A percentile compares a stretch with the other conserved stretches of the same genome.
Conservation (phyloP, 2,888 invertebrate species). For the Meandrusa payeni region DNA sequence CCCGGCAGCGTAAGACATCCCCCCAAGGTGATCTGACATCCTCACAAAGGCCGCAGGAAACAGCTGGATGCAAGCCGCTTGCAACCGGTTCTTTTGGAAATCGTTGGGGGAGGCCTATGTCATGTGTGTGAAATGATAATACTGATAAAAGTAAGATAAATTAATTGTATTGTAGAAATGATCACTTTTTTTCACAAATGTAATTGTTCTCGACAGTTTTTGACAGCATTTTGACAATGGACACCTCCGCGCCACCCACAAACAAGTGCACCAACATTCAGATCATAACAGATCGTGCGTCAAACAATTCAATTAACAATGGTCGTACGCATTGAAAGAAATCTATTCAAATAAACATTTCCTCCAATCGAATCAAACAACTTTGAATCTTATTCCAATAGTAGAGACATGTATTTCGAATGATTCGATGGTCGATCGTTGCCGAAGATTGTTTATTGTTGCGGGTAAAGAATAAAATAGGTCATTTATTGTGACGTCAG, state of each 20-base stretch:
- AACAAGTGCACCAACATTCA: conserved; percentile 32
- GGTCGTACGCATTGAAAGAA: conserved; percentile 40
- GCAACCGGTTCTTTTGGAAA: no score
- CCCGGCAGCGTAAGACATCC: no score
- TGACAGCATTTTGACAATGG: conserved; percentile 30
- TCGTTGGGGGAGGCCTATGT: no score
- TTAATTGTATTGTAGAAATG: no score
- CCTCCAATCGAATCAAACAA: neutral
- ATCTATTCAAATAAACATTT: conserved; percentile 30
- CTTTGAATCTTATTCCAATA: conserved; percentile 3
- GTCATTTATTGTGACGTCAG: conserved; percentile 23
- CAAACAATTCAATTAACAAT: conserved; percentile 59
- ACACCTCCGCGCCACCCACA: conserved; percentile 38
- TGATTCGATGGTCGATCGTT: neutral
- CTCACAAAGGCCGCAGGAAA: no score
- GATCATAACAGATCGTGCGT: conserved; percentile 47
- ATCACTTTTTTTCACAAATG: no score
- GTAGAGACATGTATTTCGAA: neutral
- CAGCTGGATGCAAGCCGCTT: no score
- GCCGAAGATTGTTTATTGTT: conserved; percentile 32
- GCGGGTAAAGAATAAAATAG: conserved; percentile 28
- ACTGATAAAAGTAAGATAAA: no score
- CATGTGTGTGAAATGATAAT: no score
- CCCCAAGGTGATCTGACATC: no score
- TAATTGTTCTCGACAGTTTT: conserved; percentile 2